Conservation (phyloP, 1,140 invertebrate species). For the Agrilus planipennis region DNA sequence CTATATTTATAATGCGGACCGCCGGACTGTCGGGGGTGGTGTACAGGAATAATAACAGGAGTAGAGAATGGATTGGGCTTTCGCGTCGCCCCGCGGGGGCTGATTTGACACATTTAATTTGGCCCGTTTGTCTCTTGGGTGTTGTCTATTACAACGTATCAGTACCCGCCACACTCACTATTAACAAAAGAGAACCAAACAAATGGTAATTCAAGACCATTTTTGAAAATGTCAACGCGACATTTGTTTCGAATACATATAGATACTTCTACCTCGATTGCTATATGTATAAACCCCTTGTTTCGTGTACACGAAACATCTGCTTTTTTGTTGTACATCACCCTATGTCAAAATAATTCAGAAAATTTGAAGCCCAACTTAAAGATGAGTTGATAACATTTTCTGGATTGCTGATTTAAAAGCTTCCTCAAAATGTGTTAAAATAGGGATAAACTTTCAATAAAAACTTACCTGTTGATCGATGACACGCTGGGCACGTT, state of each 20-base stretch:
- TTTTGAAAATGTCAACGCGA: no score
- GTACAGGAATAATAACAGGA: no score
- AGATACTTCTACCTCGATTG: no score
- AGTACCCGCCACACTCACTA: conserved; percentile 1
- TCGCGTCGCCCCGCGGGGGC: no score
- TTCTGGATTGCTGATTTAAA: background rate
- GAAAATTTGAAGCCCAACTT: no score
- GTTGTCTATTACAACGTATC: conserved; percentile 8
- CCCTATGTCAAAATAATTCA: no score
- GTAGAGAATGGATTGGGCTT: no score
- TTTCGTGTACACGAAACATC: no score
- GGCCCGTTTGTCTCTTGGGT: conserved; percentile 21
- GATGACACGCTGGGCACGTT: conserved; percentile 98
- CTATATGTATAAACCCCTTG: no score
- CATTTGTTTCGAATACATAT: no score
- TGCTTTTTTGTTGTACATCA: no score
- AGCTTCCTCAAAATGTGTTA: background rate
- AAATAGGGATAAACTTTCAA: background rate
- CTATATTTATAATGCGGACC: conserved; percentile 14
- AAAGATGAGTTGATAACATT: background rate
- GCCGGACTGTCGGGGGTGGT: conserved; percentile 12
- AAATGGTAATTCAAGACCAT: no score
- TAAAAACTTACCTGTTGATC: conserved; percentile 83
- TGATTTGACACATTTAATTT: conserved; percentile 29
- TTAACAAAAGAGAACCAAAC: conserved; percentile 10